Base-by-base conservation (phyloP, 2,113 vertebrate species). In the Crotalus horridus region DNA sequence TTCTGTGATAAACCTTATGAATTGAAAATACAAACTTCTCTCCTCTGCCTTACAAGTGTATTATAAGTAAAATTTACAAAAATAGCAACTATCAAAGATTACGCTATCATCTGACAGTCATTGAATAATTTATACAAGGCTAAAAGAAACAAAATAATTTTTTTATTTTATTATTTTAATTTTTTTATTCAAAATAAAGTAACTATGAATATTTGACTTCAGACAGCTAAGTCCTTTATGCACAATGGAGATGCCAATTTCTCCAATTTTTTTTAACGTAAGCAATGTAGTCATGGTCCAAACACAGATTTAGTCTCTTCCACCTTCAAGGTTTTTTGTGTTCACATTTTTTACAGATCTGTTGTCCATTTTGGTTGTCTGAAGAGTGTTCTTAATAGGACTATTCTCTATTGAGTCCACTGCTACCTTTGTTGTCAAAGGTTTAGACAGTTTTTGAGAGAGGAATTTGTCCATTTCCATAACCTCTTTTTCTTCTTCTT, bases 331-430 rank as follows among this genome's bases (percentile, higher is more conserved):
- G 95, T 96, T 96, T 92, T 97, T 97, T 93, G 98, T 97, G 88
- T 97, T 98, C 97, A 97, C 96, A 97, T 98, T 98, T 98, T 99
- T 98, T 94, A 97, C 97, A 55, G 97, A 98, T 15, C 98, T 98
- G 98, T 99, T 99, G 98, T 99, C 99, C 97, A 99, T 98, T 96
- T 98, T 98, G 97, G 98, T 96, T 85, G 98, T 98, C 98, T 98
- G 98, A 95, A 97, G 97, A 58, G 98, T 98, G 90, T 97, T 98
- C 95, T 98, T 98, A 94, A 98, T 96, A 0, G 98, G 97, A 15
- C 97, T 96, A 93, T 96, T 97, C 94, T 95, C 98, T 13, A 96
- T 95, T 1, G 97, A 97, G 96, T 98, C 98, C 87, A 54, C 96
- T 95, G 95, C 96, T 95, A 94, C 98, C 98, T 97, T 98, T 98